A percentile compares a stretch with the other conserved stretches of the same genome.
Conservation (phyloP, 2,888 invertebrate species). For the Volucella inanis region DNA sequence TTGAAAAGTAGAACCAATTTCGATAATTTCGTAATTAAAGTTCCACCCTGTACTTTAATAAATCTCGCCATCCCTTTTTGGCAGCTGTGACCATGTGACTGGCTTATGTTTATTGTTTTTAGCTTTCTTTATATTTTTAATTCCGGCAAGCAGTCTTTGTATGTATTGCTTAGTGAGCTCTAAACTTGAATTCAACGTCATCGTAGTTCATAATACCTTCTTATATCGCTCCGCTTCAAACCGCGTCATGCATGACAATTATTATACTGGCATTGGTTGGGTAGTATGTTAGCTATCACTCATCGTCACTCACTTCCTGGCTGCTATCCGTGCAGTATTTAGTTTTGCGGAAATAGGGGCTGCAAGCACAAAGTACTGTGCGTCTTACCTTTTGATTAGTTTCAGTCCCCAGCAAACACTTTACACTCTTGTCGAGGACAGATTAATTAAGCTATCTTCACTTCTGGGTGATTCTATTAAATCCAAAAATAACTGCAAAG, state of each 20-base stretch:
- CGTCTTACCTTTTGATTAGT: constrained; percentile 17
- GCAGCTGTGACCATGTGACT: constrained; percentile 4
- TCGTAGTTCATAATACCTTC: constrained; percentile 18
- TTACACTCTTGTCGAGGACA: constrained; percentile 40
- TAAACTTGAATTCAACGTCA: constrained; percentile 34
- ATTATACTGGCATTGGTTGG: constrained; percentile 55
- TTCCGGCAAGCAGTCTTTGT: constrained; percentile 34
- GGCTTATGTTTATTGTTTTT: neutral
- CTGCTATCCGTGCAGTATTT: constrained; percentile 47
- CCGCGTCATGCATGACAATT: constrained; percentile 58
- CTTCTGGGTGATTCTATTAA: constrained; percentile 39
- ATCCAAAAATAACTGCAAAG: constrained; percentile 59
- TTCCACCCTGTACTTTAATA: no score
- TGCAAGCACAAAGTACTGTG: constrained; percentile 32
- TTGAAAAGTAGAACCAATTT: no score
- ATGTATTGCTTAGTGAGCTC: constrained; percentile 22
- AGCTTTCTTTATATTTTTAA: constrained; percentile 20
- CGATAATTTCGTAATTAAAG: no score
- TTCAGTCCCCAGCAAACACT: neutral
- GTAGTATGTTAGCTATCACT: constrained; percentile 49
- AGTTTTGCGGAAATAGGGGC: constrained; percentile 45
- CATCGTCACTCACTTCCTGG: constrained; percentile 62
- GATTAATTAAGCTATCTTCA: constrained; percentile 66
- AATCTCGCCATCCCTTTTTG: neutral
- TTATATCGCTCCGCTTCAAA: constrained; percentile 10